Base-by-base conservation (phyloP, 2,797 vertebrate genomes). In the Labroides dimidiatus region DNA sequence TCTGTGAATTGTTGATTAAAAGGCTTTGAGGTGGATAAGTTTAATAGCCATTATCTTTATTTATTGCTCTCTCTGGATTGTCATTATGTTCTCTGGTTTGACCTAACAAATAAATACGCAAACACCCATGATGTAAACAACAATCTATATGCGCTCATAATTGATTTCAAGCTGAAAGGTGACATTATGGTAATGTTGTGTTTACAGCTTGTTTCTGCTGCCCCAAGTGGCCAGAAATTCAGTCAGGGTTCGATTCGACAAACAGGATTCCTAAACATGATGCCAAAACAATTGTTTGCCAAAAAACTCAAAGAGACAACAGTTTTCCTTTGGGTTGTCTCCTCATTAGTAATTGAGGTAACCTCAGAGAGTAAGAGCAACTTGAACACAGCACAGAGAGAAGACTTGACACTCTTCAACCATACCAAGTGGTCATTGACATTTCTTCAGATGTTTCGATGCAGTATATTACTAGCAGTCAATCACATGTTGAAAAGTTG, bases 141-240 rank as follows among this genome's bases (percentile, higher is more conserved):
- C 17, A 17, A 12, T n/a, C 6, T 10, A 1, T 7, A 37, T 57
- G 33, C 21, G 43, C 9, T 23, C 24, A 51, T 24, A 27, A 30
- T 51, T 24, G 11, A 33, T 19, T 33, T 52, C 50, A 52, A 10
- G 33, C 27, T 55, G 6, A 43, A 51, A 13, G 24, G 16, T 15
- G 19, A 41, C 16, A 16, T 16, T 21, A n/a, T 30, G 16, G 48
- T 5, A 14, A 4, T 52, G 30, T 41, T 47, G 39, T n/a, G 41
- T 59, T 17, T n/a, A 6, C 39, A 56, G 17, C 54, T 55, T 53
- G 43, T 54, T 33, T 58, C 13, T 53, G 43, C 45, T 68, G 37
- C 58, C 1, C 24, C 33, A 13, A 37, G 27, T 56, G 45, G 37
- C 16, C 33, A 49, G 21, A 63, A 50, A 27, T 15, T 42, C 8